Conservation (phyloP, 2,888 invertebrate species). For the Creontiades dilutus region DNA sequence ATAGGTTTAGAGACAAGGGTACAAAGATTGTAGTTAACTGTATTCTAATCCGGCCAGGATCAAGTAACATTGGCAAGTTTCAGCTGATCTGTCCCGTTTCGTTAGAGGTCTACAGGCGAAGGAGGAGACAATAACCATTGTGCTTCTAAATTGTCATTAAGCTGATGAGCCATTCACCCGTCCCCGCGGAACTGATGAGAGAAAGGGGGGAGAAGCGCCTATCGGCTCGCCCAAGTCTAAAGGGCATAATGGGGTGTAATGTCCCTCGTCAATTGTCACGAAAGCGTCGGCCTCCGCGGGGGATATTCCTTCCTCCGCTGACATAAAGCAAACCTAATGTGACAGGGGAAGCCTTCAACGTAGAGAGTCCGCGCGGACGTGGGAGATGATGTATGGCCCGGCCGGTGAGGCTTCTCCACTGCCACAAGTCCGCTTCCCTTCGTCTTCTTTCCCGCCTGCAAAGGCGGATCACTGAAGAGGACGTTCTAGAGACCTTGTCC, state of each 20-base stretch:
- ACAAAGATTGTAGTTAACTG: no score
- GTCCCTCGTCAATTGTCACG: slow-evolving; percentile 32
- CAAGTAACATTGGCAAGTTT: not conserved
- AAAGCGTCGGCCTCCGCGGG: slow-evolving; percentile 4
- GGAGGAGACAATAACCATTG: slow-evolving; percentile 5
- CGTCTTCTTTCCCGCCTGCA: not conserved
- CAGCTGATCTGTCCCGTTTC: not conserved
- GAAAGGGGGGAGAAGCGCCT: not conserved
- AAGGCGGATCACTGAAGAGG: not conserved
- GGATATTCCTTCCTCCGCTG: slow-evolving; percentile 34
- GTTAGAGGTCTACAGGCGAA: not conserved
- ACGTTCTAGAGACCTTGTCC: slow-evolving; percentile 14
- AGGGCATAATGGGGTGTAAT: slow-evolving; percentile 46
- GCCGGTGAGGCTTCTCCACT: not conserved
- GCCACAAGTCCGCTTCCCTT: not conserved
- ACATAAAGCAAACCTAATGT: slow-evolving; percentile 69
- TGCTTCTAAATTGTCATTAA: slow-evolving; percentile 33
- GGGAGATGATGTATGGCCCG: slow-evolving; percentile 51
- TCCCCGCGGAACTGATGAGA: not conserved
- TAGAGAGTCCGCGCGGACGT: slow-evolving; percentile 38
- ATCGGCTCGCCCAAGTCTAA: slow-evolving; percentile 35
- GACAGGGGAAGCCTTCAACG: slow-evolving; percentile 28
- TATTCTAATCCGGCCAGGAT: not conserved
- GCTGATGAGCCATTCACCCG: slow-evolving; percentile 47
- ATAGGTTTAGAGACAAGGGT: no score